A percentile compares a stretch with the other conserved stretches of the same genome.
Conservation (phyloP, 2,797 vertebrate genomes). For the Microhierax caerulescens region DNA sequence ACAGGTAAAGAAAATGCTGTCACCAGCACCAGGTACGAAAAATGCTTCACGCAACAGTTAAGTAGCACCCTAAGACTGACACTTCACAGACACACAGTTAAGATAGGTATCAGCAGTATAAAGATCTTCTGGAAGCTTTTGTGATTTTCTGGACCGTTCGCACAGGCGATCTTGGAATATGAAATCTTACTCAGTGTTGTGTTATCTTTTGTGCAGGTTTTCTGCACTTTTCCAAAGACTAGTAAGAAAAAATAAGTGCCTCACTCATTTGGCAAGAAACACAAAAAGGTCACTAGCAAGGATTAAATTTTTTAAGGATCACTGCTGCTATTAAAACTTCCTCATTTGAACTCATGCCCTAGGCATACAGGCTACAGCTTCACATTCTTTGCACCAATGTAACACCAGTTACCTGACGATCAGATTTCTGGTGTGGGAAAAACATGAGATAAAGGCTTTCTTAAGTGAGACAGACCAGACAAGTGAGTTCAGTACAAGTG, state of each 20-base stretch:
- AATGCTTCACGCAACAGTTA: fast-evolving
- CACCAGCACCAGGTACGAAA: fast-evolving
- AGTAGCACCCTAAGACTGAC: fast-evolving
- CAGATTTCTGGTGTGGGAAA: background rate
- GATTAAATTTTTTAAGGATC: background rate
- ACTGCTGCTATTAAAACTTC: background rate
- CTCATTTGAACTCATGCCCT: background rate
- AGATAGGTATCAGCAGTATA: background rate
- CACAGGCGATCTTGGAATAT: background rate
- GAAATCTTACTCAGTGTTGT: background rate
- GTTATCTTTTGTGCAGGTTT: background rate
- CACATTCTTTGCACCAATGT: background rate
- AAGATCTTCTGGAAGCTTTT: background rate
- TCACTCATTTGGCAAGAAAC: background rate
- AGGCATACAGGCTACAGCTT: background rate
- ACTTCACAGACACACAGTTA: fast-evolving
- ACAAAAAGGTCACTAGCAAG: background rate
- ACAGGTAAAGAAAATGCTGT: background rate
- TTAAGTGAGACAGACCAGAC: background rate
- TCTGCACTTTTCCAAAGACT: background rate
- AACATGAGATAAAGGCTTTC: background rate
- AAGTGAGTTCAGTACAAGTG: background rate
- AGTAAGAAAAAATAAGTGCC: background rate
- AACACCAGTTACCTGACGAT: background rate
- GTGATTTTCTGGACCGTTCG: background rate